phyloP scores from a whole-genome alignment of 37 sponge, comb jelly and placozoan species.

The Corticium candelabrum region DNA sequence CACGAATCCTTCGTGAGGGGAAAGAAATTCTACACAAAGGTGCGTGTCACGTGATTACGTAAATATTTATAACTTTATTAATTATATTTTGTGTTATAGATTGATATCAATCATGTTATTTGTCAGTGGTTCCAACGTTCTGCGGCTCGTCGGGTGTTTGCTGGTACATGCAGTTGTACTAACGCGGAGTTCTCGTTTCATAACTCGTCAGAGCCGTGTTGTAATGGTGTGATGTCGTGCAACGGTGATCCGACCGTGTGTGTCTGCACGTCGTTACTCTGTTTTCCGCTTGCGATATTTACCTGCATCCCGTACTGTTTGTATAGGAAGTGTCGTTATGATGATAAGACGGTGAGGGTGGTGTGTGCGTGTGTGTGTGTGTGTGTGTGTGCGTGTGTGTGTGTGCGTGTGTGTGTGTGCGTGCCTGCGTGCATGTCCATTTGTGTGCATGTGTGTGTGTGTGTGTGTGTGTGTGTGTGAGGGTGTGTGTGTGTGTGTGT shows the following conservation, averaged over 20 bases:
- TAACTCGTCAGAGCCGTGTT: not conserved
- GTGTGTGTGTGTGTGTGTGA: not conserved
- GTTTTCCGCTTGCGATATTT: not conserved
- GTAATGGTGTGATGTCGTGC: not conserved
- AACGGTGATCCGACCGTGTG: not conserved
- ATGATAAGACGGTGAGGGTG: not conserved
- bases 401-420: not conserved
- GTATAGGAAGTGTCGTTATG: not conserved
- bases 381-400: not conserved
- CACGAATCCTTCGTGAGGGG: not conserved
- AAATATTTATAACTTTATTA: not conserved
- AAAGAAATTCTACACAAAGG: not conserved
- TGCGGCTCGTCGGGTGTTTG: not conserved
- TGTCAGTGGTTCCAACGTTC: not conserved
- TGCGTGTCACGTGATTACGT: not conserved
- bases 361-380: not conserved
- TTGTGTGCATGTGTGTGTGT: not conserved
- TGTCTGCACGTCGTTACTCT: not conserved
- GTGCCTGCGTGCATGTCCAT: not conserved
- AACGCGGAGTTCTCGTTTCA: not conserved
- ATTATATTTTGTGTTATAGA: not conserved
- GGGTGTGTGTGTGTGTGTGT: not conserved
- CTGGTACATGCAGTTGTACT: not conserved
- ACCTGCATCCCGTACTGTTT: not conserved
- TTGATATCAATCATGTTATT: not conserved